Evolutionary conservation across 2,797 vertebrate species (phyloP).

Genomic region (Nothura maculosa): DNA sequence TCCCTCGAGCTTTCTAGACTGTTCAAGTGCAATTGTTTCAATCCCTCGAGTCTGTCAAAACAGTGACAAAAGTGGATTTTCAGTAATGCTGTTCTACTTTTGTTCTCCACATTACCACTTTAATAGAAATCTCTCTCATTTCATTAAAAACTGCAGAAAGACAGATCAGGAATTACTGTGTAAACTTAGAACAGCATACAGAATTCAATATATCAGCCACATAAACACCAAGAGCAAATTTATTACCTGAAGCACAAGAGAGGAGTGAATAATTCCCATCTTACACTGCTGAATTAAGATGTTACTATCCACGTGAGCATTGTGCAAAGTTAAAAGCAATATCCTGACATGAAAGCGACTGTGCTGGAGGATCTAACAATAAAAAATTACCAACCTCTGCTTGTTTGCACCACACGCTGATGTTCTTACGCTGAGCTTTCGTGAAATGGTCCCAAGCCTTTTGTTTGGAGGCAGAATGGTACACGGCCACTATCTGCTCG

Average conservation of each 20-base stretch:
- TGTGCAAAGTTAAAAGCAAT: conserved; percentile 72
- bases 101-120: background rate
- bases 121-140: background rate
- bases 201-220: background rate
- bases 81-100: background rate
- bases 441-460: conserved; percentile 99
- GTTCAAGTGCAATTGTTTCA: background rate
- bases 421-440: conserved; percentile 99
- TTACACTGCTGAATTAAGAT: conserved; percentile 59
- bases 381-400: conserved; percentile 93
- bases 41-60: background rate
- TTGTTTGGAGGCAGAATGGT: conserved; percentile 99
- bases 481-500: conserved; percentile 99
- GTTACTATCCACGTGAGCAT: conserved; percentile 31
- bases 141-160: background rate
- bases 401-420: conserved; percentile 99
- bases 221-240: conserved; percentile 19
- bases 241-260: conserved; percentile 63
- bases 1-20: background rate
- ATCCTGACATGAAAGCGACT: conserved; percentile 73
- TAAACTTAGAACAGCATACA: background rate
- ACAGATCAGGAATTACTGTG: background rate
- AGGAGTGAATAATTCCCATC: conserved; percentile 26
- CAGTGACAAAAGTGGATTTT: background rate
- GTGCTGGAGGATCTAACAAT: conserved; percentile 61